A percentile compares a stretch with the other conserved stretches of the same genome.
Evolutionary conservation across 2,113 vertebrate species (phyloP).

Genomic region (Budorcas taxicolor): DNA sequence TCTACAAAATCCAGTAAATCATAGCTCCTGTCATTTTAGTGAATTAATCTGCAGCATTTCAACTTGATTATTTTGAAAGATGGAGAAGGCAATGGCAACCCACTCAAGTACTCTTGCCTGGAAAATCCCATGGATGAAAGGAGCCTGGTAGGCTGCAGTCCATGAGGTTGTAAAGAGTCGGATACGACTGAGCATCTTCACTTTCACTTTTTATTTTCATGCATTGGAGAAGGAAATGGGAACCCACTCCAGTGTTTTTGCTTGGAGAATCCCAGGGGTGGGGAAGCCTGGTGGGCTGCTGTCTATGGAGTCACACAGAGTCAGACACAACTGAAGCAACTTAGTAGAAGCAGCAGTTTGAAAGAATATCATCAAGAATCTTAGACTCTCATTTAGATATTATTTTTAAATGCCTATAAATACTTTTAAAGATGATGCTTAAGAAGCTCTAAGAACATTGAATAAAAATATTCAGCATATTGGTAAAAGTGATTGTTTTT

Average conservation of each 20-base stretch:
- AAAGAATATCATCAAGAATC: neutral
- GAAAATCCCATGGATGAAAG: neutral
- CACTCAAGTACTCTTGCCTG: neutral
- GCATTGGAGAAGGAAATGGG: neutral
- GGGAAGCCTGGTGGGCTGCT: neutral
- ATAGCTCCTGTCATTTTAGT: neutral
- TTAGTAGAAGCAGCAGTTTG: neutral
- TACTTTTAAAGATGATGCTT: neutral
- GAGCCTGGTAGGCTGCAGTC: neutral
- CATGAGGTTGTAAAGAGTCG: neutral
- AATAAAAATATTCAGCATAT: neutral
- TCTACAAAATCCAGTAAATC: constrained; percentile 28
- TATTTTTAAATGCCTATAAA: neutral
- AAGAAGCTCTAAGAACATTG: neutral
- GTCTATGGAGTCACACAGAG: neutral
- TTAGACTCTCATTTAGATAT: neutral
- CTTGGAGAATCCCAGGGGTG: neutral
- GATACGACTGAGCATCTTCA: neutral
- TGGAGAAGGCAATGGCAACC: neutral
- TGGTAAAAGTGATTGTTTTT: constrained; percentile 11
- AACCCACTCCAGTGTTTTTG: neutral
- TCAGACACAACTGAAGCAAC: neutral
- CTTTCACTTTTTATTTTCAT: neutral
- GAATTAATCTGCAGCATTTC: constrained; percentile 33
- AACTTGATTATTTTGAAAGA: constrained; percentile 8